Conservation (phyloP, 1,140 invertebrate species). For the Heterodera schachtii region DNA sequence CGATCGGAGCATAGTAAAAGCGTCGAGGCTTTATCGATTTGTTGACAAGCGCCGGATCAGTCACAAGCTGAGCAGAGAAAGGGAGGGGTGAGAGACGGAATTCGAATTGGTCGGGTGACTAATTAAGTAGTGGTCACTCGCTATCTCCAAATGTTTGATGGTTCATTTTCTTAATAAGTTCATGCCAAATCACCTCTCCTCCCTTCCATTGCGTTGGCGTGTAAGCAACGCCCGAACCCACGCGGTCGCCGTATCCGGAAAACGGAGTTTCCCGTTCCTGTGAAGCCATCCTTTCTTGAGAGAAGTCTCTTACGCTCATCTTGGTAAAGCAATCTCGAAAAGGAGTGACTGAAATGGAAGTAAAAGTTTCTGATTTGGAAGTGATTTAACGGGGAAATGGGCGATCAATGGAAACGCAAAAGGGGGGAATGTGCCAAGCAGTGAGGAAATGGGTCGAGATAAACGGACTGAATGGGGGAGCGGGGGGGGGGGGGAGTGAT, state of each 20-base stretch:
- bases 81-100: too few species aligned
- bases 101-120: too few species aligned
- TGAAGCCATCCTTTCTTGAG: conserved; percentile 39
- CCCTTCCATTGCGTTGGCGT: conserved; percentile 54
- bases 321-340: background rate
- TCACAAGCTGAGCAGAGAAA: conserved; percentile 39
- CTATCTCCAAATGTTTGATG: background rate
- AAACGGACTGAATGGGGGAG: background rate
- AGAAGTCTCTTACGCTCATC: conserved; percentile 48
- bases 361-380: background rate
- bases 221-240: conserved; percentile 62
- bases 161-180: background rate
- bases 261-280: conserved; percentile 52
- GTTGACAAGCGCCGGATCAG: conserved; percentile 47
- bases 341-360: background rate
- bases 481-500: background rate
- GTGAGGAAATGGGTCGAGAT: background rate
- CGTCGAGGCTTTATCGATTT: conserved; percentile 58
- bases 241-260: conserved; percentile 61
- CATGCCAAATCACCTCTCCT: conserved; percentile 54
- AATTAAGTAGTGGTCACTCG: too few species aligned
- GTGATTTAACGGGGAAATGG: background rate
- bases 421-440: background rate
- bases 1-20: conserved; percentile 58
- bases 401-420: background rate